Evolutionary conservation across 2,113 vertebrate species (phyloP), one percentile per base, ranked within the genome.

Genomic region (Pao palembangensis): DNA sequence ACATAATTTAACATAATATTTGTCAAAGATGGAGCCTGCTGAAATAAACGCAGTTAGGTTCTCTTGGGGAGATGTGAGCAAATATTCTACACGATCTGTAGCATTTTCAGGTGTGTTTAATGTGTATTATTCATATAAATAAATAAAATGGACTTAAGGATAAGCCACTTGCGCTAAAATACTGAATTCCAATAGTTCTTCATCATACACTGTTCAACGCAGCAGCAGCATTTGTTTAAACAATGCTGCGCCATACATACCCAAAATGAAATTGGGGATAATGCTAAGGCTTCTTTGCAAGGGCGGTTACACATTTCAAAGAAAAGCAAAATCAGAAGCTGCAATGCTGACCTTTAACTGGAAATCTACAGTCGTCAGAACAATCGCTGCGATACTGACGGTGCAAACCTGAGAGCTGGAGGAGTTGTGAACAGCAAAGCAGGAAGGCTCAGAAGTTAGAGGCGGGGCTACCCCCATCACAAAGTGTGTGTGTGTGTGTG

Each of bases 401-500:
- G 55, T 65, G 64, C 79, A 76, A 82, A 77, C 73, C 78, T 51
- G 64, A 62, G 42, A 71, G 55, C 69, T 56, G 70, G 44, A 76
- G 47, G 54, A 56, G 20, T 1, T 25, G 41, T 25, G 31, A 68
- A 25, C 51, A 7, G 61, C 46, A 42, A 38, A 41, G 48, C 43
- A n/a, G 14, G 41, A 55, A 59, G 14, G 55, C 60, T 28, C 55
- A 3, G 0, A 18, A 60, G 25, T 62, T 23, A 58, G 75, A 79
- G 86, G 81, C 69, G 83, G 84, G 81, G 72, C 85, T 76, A 44
- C 71, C 71, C 68, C 73, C 62, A 67, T 28, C 69, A 71, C 65
- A 71, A 69, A 71, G 78, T 61, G 82, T 80, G 78, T 60, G 13
- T 44, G 10, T 44, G 49, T 73, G 55, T n/a, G n/a, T n/a, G 78